These are phyloP conservation scores for Cottoperca gobio DNA, from an alignment of 2,797 vertebrate species.

Conservation along the genomic window DNA sequence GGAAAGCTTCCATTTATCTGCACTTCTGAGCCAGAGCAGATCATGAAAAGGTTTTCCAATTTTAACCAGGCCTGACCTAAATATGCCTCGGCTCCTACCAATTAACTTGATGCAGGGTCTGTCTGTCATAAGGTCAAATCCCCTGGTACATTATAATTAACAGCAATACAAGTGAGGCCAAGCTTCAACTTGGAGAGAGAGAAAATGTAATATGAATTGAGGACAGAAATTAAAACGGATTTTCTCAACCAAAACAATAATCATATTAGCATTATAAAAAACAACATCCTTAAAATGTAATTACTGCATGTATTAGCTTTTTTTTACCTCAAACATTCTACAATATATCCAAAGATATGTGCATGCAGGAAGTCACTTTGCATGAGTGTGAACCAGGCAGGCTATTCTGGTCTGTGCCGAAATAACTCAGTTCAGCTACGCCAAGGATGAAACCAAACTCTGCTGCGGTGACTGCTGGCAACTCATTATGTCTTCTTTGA, in stretches of 20 bases:
- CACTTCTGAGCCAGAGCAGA: conserved; percentile 31
- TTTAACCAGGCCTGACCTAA: conserved; percentile 64
- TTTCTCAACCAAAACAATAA: conserved; percentile 25
- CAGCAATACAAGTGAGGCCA: conserved; percentile 50
- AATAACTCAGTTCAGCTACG: conserved; percentile 10
- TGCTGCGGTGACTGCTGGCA: conserved; percentile 28
- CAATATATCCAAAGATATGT: background rate
- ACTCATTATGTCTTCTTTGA: background rate
- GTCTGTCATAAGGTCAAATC: conserved; percentile 66
- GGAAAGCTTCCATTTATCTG: background rate
- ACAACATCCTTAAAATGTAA: background rate
- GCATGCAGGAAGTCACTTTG: background rate
- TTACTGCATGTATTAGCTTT: background rate
- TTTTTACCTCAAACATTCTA: background rate
- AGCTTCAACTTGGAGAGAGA: conserved; percentile 31
- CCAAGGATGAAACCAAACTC: conserved; percentile 24
- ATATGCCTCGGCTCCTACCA: conserved; percentile 56
- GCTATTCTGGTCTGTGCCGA: conserved; percentile 25
- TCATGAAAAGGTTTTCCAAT: conserved; percentile 52
- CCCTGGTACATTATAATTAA: conserved; percentile 71
- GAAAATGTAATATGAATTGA: conserved; percentile 6
- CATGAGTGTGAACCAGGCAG: background rate
- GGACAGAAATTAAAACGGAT: background rate
- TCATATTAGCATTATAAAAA: conserved; percentile 6
- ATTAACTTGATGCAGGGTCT: conserved; percentile 66